Evolutionary conservation across 2,888 invertebrate genomes (phyloP).

Genomic region (Colostygia pectinataria): DNA sequence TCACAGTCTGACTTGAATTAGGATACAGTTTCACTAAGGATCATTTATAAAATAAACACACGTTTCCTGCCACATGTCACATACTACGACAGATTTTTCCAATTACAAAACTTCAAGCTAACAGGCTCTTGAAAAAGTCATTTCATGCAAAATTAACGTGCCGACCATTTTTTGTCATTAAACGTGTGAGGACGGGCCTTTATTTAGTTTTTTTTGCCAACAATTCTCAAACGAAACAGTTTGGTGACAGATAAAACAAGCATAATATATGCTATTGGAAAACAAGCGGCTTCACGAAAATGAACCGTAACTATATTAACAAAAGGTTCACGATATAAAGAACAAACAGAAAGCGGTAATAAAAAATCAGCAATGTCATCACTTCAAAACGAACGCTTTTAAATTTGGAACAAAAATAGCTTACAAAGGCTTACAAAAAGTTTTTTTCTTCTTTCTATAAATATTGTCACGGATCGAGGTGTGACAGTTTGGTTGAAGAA

Average conservation of each 20-base stretch:
- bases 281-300: neutral
- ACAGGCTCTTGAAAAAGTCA: constrained; percentile 45
- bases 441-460: constrained; percentile 29
- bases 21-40: constrained; percentile 5
- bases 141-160: constrained; percentile 76
- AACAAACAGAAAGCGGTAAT: constrained; percentile 8
- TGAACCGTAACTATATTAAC: constrained; percentile 14
- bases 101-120: constrained; percentile 9
- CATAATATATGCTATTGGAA: constrained; percentile 10
- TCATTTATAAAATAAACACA: constrained; percentile 5
- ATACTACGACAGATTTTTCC: constrained; percentile 16
- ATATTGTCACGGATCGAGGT: constrained; percentile 3
- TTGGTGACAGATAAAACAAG: constrained; percentile 38
- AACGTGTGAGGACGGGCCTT: constrained; percentile 52
- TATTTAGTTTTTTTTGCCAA: constrained; percentile 56
- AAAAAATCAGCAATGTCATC: constrained; percentile 61
- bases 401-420: constrained; percentile 49
- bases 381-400: constrained; percentile 43
- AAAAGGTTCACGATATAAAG: too few species aligned
- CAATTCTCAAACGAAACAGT: constrained; percentile 46
- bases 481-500: constrained; percentile 7
- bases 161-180: constrained; percentile 56
- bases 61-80: constrained; percentile 4
- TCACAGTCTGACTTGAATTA: constrained; percentile 1
- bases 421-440: constrained; percentile 43